Evolutionary conservation across 2,888 invertebrate species (phyloP).

Genomic region (Lycaena phlaeas): DNA sequence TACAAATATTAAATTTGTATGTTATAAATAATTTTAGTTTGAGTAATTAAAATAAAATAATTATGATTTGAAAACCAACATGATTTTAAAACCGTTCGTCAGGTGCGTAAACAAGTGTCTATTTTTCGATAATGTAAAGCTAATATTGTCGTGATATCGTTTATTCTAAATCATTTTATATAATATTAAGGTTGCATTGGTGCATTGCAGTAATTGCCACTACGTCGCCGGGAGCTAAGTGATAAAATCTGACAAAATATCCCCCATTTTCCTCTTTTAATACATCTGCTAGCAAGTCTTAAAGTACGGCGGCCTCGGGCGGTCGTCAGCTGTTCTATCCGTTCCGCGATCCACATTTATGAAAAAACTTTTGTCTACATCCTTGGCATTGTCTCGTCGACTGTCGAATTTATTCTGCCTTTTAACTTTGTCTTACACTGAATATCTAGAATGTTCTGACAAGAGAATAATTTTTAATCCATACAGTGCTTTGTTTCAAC

Average conservation of each 20-base stretch:
- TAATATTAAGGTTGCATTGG: too few species aligned
- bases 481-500: constrained; percentile 5
- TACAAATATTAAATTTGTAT: too few species aligned
- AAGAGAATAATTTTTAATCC: constrained; percentile 12
- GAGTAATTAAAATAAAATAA: too few species aligned
- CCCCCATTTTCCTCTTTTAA: constrained; percentile 56
- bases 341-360: constrained; percentile 54
- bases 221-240: constrained; percentile 44
- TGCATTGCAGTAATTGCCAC: constrained; percentile 13
- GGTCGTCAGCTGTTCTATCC: constrained; percentile 58
- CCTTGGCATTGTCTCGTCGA: constrained; percentile 51
- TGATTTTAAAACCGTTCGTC: too few species aligned
- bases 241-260: constrained; percentile 56
- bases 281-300: constrained; percentile 60
- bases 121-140: too few species aligned
- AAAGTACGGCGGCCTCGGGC: constrained; percentile 41
- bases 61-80: too few species aligned
- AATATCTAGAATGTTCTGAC: constrained; percentile 14
- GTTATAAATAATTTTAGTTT: too few species aligned
- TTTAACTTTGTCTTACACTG: constrained; percentile 26
- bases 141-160: too few species aligned
- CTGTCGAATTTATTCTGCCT: constrained; percentile 36
- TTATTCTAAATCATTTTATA: too few species aligned
- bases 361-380: constrained; percentile 64
- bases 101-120: too few species aligned